Conservation (phyloP, 2,888 invertebrate species). For the Drosophila prolongata region DNA sequence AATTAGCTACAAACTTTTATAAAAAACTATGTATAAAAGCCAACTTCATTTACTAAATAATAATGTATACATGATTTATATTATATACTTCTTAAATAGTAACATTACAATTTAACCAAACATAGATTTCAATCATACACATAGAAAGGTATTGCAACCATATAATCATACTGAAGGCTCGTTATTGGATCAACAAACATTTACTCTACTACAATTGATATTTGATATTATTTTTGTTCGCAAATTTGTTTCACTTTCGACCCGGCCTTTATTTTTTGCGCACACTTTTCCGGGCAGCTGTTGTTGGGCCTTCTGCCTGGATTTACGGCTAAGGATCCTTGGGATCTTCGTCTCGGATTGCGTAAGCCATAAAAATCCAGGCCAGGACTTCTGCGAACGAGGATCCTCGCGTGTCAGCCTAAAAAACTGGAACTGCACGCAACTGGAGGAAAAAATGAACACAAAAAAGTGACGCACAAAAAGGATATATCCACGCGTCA, state of each 20-base stretch:
- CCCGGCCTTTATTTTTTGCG: conserved; percentile 12
- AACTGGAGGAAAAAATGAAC: conserved; percentile 62
- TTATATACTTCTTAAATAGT: no score
- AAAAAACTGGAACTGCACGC: conserved; percentile 71
- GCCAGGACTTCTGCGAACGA: conserved; percentile 54
- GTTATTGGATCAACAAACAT: conserved; percentile 18
- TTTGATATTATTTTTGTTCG: conserved; percentile 26
- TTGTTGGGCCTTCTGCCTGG: conserved; percentile 8
- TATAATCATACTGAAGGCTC: not conserved
- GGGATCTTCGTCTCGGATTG: conserved; percentile 40
- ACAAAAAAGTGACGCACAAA: conserved; percentile 39
- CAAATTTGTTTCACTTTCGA: conserved; percentile 1
- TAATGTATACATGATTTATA: no score
- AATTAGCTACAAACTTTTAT: not conserved
- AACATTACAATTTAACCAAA: no score
- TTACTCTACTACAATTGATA: conserved; percentile 15
- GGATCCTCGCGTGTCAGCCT: conserved; percentile 68
- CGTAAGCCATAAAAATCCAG: conserved; percentile 64
- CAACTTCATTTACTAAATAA: no score
- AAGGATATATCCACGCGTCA: conserved; percentile 48
- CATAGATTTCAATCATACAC: no score
- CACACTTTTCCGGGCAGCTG: conserved; percentile 31
- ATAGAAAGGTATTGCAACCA: no score
- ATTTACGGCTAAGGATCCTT: conserved; percentile 36
- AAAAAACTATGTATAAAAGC: not conserved